phyloP scores from a whole-genome alignment of 2,888 invertebrate genomes.

The Argynnis bischoffii region DNA sequence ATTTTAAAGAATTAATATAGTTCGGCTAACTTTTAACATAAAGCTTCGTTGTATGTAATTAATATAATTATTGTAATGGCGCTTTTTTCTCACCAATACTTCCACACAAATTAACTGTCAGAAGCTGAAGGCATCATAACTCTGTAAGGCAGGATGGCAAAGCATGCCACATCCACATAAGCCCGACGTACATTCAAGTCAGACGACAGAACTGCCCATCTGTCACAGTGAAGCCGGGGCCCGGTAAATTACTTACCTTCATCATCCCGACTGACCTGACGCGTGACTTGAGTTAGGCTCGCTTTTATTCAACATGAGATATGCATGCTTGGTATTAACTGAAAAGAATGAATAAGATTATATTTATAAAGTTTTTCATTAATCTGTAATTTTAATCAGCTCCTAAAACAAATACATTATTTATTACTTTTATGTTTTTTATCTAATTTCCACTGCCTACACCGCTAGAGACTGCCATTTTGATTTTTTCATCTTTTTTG shows the following conservation, averaged over 20 bases:
- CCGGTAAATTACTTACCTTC: conserved; percentile 76
- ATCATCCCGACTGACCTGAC: conserved; percentile 68
- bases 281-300: conserved; percentile 41
- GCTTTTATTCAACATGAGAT: conserved; percentile 53
- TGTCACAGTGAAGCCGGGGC: conserved; percentile 68
- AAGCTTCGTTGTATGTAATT: no score
- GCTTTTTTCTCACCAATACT: background rate
- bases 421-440: no score
- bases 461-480: no score
- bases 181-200: conserved; percentile 38
- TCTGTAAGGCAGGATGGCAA: conserved; percentile 27
- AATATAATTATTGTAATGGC: no score
- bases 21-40: no score
- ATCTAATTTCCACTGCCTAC: no score
- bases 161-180: conserved; percentile 43
- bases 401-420: no score
- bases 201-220: conserved; percentile 64
- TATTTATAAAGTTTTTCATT: no score
- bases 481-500: no score
- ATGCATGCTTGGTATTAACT: conserved; percentile 29
- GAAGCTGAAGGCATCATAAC: conserved; percentile 34
- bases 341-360: background rate
- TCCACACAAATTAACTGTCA: conserved; percentile 15
- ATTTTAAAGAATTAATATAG: no score
- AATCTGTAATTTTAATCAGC: background rate